phyloP scores from a whole-genome alignment of 2,797 vertebrate genomes.

The Takifugu rubripes region DNA sequence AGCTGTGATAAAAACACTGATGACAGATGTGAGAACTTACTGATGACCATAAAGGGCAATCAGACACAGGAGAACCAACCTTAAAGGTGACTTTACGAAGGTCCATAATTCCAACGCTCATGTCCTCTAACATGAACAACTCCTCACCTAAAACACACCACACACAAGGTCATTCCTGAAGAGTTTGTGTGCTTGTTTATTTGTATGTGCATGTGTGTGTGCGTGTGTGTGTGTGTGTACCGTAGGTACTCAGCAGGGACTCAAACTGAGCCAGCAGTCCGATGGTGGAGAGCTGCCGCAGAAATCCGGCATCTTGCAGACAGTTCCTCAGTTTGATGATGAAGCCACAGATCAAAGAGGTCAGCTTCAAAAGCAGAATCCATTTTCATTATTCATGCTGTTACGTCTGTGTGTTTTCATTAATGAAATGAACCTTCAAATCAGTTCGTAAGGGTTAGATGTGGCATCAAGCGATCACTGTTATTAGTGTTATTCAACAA shows the following conservation, averaged over 20 bases:
- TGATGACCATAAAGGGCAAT: not conserved
- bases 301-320: conserved; percentile 90
- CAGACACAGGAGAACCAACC: conserved; percentile 23
- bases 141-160: conserved; percentile 83
- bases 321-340: conserved; percentile 95
- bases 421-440: too few species aligned
- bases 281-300: conserved; percentile 95
- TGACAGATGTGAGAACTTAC: too few species aligned
- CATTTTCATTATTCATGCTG: too few species aligned
- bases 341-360: conserved; percentile 93
- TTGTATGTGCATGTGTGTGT: conserved; percentile 5
- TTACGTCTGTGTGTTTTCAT: too few species aligned
- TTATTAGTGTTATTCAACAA: too few species aligned
- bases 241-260: conserved; percentile 94
- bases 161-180: not conserved
- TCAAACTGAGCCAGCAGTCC: conserved; percentile 95
- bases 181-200: not conserved
- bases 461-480: too few species aligned
- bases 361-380: conserved; percentile 75
- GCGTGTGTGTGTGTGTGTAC: conserved; percentile 61
- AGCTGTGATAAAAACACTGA: too few species aligned
- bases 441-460: too few species aligned
- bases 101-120: conserved; percentile 94
- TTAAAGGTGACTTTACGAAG: conserved; percentile 95
- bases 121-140: conserved; percentile 96